Evolutionary conservation across 2,888 invertebrate genomes (phyloP).

Genomic region (Meiosimyza decipiens): DNA sequence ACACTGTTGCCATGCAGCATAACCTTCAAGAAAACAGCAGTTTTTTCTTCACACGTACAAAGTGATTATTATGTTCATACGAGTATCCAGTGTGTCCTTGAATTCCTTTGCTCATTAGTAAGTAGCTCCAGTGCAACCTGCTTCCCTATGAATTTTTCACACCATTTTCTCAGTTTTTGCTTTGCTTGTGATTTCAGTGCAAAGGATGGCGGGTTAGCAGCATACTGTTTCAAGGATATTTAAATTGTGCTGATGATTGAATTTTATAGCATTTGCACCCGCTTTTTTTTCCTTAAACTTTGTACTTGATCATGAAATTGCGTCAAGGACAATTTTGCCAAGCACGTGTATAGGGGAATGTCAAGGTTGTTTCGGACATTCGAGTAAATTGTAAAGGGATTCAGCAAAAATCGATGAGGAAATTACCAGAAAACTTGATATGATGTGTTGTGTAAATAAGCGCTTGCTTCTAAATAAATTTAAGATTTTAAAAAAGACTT

Average conservation of each 20-base stretch:
- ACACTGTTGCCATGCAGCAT: slow-evolving; percentile 25
- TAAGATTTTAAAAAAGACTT: too few relatives aligned
- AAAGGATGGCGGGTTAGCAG: slow-evolving; percentile 7
- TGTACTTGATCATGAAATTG: slow-evolving; percentile 42
- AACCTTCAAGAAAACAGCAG: slow-evolving; percentile 17
- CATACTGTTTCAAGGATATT: slow-evolving; percentile 36
- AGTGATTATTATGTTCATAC: neutral
- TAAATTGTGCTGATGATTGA: slow-evolving; percentile 21
- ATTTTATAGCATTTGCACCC: slow-evolving; percentile 16
- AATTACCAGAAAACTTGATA: too few relatives aligned
- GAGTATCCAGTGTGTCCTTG: slow-evolving; percentile 14
- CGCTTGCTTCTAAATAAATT: too few relatives aligned
- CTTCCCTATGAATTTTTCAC: neutral
- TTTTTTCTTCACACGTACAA: neutral
- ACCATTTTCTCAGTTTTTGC: neutral
- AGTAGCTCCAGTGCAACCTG: slow-evolving; percentile 2
- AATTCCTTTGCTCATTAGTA: neutral
- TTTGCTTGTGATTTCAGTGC: slow-evolving; percentile 19
- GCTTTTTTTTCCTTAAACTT: slow-evolving; percentile 27
- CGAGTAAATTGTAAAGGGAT: too few relatives aligned
- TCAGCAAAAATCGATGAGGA: too few relatives aligned
- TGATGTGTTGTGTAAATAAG: too few relatives aligned
- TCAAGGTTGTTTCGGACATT: slow-evolving; percentile 29
- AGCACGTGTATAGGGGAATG: slow-evolving; percentile 22
- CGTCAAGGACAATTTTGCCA: neutral